Conservation (phyloP, 2,888 invertebrate species). For the Campopleginae sp. region DNA sequence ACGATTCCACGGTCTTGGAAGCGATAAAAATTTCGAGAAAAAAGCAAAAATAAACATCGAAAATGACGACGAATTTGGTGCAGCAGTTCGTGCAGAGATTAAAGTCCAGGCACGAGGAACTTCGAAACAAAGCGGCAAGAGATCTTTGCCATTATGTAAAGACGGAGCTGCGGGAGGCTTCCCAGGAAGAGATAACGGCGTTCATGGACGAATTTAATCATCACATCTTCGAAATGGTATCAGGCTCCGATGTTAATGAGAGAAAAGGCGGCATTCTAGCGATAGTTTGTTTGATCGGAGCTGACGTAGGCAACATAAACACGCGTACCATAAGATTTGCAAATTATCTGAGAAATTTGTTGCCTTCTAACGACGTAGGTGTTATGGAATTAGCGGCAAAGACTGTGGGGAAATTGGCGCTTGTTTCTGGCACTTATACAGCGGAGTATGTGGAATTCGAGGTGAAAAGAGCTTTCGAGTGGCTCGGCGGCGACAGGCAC, state of each 20-base stretch:
- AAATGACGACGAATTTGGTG: slow-evolving; percentile 88
- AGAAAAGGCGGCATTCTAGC: slow-evolving; percentile 98
- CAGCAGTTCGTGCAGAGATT: slow-evolving; percentile 93
- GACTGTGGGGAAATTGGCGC: slow-evolving; percentile 96
- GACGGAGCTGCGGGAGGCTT: slow-evolving; percentile 95
- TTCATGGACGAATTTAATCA: slow-evolving; percentile 98
- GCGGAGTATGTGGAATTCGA: slow-evolving; percentile 99
- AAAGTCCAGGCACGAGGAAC: slow-evolving; percentile 94
- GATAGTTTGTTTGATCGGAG: slow-evolving; percentile 96
- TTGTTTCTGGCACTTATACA: slow-evolving; percentile 96
- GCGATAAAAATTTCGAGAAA: slow-evolving; percentile 8
- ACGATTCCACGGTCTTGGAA: not conserved
- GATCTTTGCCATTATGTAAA: slow-evolving; percentile 96
- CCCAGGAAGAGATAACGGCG: slow-evolving; percentile 94
- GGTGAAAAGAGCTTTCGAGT: slow-evolving; percentile 97
- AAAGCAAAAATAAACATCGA: slow-evolving; percentile 37
- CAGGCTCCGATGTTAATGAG: slow-evolving; percentile 95
- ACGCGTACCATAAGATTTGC: slow-evolving; percentile 96
- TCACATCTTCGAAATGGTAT: slow-evolving; percentile 98
- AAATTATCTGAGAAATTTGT: slow-evolving; percentile 94
- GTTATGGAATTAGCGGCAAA: slow-evolving; percentile 98
- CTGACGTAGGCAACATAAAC: slow-evolving; percentile 96
- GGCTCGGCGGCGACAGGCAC: slow-evolving; percentile 95
- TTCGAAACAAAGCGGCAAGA: slow-evolving; percentile 93
- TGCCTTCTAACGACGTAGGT: slow-evolving; percentile 95